Evolutionary conservation across 1,140 invertebrate genomes (phyloP), one percentile per base, ranked within the genome.

Genomic region (Antheraea mylitta): DNA sequence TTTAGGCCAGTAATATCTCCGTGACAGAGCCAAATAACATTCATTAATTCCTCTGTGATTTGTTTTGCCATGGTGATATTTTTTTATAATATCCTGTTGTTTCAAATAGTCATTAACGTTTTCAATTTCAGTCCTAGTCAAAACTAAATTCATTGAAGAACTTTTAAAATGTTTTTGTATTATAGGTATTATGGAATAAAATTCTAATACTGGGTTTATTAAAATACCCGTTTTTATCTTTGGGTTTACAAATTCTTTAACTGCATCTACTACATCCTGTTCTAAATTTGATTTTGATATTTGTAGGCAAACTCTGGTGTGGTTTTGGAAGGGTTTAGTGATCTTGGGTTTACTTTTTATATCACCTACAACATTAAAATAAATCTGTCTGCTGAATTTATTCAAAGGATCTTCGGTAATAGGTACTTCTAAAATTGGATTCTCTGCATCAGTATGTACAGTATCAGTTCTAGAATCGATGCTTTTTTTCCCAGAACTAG

Each of bases 31-130:
- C 42, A 70, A 30, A 30, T 65, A 68, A 22, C 53, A 68, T 68
- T 72, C 70, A 36, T 60, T 68, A 13, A 70, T 75, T 30, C 74
- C 70, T 5, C 74, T 65, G 22, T 75, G 74, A 42, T 75, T 75
- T 0, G 70, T 75, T 66, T 75, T 75, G 58, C 74, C 74, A 6
- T 75, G 67, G 45, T 75, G 74, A 18, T 75, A 75, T 0, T 69
- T 60, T 10, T 61, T 64, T 19, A 75, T 75, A 5, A 75, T 75
- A 22, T 70, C 70, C 22, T 70, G 65, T 16, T 75, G 74, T 10
- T 58, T 13, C 16, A 71, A 18, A 11, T 69, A 71, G 13, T 64
- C 64, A 18, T 69, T 71, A 7, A 71, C 67, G 58, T 75, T 75
- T 42, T 69, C 67, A 13, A 71, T 11, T 62, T 73, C 68, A 22